Percentiles rank a stretch among this genome's conserved stretches.
Evolutionary conservation across 2,797 vertebrate genomes (phyloP).

Genomic region (Pantherophis vulpinus): DNA sequence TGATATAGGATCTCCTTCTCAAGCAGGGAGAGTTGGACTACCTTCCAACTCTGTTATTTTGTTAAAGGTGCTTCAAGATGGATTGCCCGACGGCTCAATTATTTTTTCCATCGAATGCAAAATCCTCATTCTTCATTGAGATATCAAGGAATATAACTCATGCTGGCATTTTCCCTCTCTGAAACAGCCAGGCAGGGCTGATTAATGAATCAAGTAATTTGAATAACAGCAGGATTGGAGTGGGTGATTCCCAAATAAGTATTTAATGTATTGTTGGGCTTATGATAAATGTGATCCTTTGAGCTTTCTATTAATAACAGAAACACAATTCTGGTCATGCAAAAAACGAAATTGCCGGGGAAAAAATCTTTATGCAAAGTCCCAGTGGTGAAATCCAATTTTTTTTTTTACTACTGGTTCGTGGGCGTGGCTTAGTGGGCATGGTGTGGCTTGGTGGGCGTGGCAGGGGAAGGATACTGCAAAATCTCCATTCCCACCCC

Average conservation of each 20-base stretch:
- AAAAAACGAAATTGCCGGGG: background rate
- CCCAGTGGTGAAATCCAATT: too few relatives aligned
- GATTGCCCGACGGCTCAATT: background rate
- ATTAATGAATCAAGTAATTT: background rate
- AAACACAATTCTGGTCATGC: background rate
- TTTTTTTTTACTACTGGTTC: too few relatives aligned
- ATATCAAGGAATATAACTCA: background rate
- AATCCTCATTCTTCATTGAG: background rate
- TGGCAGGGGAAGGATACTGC: too few relatives aligned
- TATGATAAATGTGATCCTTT: background rate
- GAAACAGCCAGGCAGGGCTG: background rate
- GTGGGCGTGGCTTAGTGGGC: too few relatives aligned
- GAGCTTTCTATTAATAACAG: background rate
- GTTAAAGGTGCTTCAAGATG: background rate
- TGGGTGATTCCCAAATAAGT: background rate
- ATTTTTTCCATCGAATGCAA: background rate
- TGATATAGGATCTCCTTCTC: too few relatives aligned
- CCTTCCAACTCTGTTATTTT: too few relatives aligned
- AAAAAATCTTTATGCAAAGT: background rate
- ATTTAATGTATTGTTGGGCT: background rate
- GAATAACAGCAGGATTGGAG: background rate
- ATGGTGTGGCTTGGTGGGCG: too few relatives aligned
- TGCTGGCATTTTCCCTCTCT: background rate
- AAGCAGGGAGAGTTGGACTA: too few relatives aligned
- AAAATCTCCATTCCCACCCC: too few relatives aligned